Evolutionary conservation across 2,888 invertebrate genomes (phyloP).

Genomic region (Acanthacorydalis orientalis): DNA sequence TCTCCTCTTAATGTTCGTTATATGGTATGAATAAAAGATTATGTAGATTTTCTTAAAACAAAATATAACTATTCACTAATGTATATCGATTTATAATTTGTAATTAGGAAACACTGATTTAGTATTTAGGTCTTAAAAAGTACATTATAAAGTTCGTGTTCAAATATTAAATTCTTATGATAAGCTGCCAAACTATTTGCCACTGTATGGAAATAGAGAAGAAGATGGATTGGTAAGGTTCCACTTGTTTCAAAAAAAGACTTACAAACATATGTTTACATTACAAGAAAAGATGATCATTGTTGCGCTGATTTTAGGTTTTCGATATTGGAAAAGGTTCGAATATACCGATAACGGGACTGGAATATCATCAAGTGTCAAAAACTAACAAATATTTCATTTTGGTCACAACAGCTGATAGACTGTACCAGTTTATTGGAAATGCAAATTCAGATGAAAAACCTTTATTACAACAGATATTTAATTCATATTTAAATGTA

Average conservation of each 20-base stretch:
- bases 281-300: neutral
- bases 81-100: too few relatives aligned
- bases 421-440: constrained; percentile 79
- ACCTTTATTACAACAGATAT: constrained; percentile 62
- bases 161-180: constrained; percentile 13
- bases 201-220: constrained; percentile 54
- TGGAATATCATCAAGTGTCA: constrained; percentile 64
- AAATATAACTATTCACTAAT: too few relatives aligned
- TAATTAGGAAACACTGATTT: too few relatives aligned
- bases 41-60: too few relatives aligned
- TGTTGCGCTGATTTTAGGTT: constrained; percentile 36
- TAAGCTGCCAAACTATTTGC: constrained; percentile 62
- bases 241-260: neutral
- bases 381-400: constrained; percentile 60
- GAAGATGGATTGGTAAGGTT: constrained; percentile 59
- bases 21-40: too few relatives aligned
- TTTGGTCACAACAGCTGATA: constrained; percentile 66
- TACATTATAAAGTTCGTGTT: too few relatives aligned
- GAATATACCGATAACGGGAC: constrained; percentile 67
- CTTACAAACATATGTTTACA: neutral
- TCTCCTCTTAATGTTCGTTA: too few relatives aligned
- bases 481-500: constrained; percentile 55
- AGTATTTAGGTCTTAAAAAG: too few relatives aligned
- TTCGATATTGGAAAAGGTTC: constrained; percentile 73
- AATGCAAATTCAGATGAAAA: constrained; percentile 59